These are phyloP conservation scores for Chionomys nivalis DNA, from an alignment of 2,113 vertebrate species.

Conservation along the genomic window DNA sequence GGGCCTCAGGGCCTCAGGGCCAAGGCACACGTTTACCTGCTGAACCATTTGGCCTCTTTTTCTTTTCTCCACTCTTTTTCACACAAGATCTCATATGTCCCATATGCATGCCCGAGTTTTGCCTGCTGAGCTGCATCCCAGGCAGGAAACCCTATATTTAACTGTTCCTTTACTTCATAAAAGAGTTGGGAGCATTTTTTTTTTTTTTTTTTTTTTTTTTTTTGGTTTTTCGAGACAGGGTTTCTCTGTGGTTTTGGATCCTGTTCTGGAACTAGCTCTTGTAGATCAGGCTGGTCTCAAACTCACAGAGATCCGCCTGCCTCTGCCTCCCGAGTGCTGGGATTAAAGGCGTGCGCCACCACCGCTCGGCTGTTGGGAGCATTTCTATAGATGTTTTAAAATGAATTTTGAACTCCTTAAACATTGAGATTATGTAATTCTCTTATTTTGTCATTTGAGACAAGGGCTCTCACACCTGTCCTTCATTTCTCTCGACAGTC, in stretches of 20 bases:
- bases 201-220: too few relatives aligned
- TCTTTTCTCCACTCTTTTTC: background rate
- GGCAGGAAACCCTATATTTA: background rate
- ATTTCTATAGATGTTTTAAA: conserved; percentile 30
- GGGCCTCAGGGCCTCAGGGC: too few relatives aligned
- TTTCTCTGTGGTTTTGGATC: too few relatives aligned
- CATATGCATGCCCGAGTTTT: background rate
- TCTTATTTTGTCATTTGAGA: background rate
- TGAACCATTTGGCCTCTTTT: background rate
- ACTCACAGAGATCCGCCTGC: too few relatives aligned
- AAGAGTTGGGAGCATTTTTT: conserved; percentile 21
- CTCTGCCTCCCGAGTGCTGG: too few relatives aligned
- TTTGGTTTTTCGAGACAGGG: too few relatives aligned
- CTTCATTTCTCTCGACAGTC: background rate
- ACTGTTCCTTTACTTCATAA: background rate
- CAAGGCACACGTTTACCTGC: background rate
- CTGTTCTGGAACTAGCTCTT: too few relatives aligned
- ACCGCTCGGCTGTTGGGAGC: too few relatives aligned
- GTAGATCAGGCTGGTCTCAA: too few relatives aligned
- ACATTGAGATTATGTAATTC: background rate
- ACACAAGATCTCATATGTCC: background rate
- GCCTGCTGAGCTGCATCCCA: background rate
- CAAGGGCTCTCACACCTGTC: background rate
- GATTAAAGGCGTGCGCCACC: too few relatives aligned
- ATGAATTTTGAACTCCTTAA: background rate